Base-by-base conservation (phyloP, 2,113 vertebrate species). In the Petrocephalus zakoni region DNA sequence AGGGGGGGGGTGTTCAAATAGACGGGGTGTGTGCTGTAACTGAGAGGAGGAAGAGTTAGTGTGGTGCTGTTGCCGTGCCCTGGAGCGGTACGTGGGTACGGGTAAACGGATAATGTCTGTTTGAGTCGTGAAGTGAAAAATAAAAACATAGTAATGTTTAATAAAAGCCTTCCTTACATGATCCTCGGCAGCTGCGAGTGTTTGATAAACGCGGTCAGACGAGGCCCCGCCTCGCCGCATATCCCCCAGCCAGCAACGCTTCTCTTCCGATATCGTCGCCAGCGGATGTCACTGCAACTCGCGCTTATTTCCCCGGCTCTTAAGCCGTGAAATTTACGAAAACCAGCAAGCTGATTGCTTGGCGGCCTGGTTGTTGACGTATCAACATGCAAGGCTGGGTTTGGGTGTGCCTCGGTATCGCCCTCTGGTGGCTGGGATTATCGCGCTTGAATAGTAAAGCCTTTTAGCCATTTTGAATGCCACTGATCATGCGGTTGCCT, bases 261-360 rank as follows among this genome's bases (percentile, higher is more conserved):
- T 17, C 19, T 4, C 72, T 21, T 34, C 15, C 2, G 15, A 42
- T 78, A 42, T 7, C 34, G 34, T 42, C 17, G 29, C 72, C 34
- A 29, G 17, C n/a, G 72, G 72, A 78, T 42, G 72, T 78, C 29
- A 15, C 29, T 78, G 5, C 37, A 78, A 34, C 72, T 78, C 34
- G 1, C 17, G 5, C 34, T 78, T 29, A 42, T 78, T 85, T 51
- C 49, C 75, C 34, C 19, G 22, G 2, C 15, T 42, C 49, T 49
- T 86, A 89, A 47, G 64, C 51, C 47, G 72, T 86, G 29, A 78
- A 78, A 78, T 78, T 78, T 78, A 42, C 37, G 72, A 78, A 78
- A 78, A 78, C 72, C 72, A 42, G 72, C 34, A 78, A 78, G 72
- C 72, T 78, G 72, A 78, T 29, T 68, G 61, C 61, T 68, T 68